phyloP scores from a whole-genome alignment of 2,113 vertebrate genomes.

The Entomyzon cyanotis region DNA sequence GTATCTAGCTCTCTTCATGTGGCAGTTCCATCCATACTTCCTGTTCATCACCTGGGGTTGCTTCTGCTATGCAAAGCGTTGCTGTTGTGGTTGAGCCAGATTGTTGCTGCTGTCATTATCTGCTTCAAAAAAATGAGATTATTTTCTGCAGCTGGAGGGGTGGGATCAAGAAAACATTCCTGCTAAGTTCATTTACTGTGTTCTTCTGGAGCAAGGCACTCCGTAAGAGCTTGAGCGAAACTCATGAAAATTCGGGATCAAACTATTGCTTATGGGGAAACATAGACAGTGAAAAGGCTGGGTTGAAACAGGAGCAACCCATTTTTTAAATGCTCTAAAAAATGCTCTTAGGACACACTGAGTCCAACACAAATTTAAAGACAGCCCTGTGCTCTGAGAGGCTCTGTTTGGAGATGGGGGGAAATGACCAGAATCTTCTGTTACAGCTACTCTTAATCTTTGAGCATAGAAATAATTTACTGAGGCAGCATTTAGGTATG shows the following conservation, averaged over 20 bases:
- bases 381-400: background rate
- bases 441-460: background rate
- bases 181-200: background rate
- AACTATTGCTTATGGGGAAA: background rate
- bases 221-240: background rate
- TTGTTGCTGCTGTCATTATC: background rate
- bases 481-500: background rate
- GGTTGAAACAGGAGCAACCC: background rate
- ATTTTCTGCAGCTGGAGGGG: background rate
- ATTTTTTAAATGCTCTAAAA: background rate
- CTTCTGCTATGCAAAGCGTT: background rate
- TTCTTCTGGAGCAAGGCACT: background rate
- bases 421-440: background rate
- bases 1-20: background rate
- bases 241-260: background rate
- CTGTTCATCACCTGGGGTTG: background rate
- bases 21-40: background rate
- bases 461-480: background rate
- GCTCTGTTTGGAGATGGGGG: background rate
- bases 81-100: background rate
- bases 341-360: background rate
- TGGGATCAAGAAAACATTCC: background rate
- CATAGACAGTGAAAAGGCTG: background rate
- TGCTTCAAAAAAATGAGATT: background rate
- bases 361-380: background rate